phyloP scores from a whole-genome alignment of 2,113 vertebrate genomes.

The Grammomys surdaster region DNA sequence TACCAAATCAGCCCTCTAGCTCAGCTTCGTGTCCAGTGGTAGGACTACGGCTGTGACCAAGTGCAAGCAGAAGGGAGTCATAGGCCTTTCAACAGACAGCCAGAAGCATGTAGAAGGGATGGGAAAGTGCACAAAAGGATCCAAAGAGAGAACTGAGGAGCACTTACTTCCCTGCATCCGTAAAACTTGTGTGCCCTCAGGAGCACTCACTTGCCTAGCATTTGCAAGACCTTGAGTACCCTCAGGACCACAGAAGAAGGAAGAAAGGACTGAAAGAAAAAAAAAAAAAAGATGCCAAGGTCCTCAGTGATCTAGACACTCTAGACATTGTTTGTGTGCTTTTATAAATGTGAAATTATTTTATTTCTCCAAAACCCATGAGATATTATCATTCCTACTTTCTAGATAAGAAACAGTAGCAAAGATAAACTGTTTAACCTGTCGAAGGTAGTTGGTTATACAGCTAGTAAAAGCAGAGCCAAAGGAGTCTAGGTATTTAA shows the following conservation, averaged over 20 bases:
- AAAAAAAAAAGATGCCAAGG: background rate
- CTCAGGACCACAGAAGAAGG: background rate
- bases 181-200: no score
- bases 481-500: background rate
- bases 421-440: background rate
- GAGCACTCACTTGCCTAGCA: background rate
- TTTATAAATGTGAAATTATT: constrained; percentile 5
- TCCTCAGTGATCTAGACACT: background rate
- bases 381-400: background rate
- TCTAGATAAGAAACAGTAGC: background rate
- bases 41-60: background rate
- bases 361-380: background rate
- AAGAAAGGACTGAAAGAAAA: background rate
- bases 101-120: background rate
- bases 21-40: background rate
- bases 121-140: background rate
- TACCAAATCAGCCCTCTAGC: background rate
- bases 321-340: background rate
- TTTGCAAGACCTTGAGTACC: background rate
- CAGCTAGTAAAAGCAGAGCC: background rate
- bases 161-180: background rate
- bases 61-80: background rate
- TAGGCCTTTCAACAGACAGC: background rate
- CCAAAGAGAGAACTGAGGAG: background rate
- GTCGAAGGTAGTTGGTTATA: background rate